phyloP scores from a whole-genome alignment of 1,140 invertebrate species.

The Leptinotarsa defecta region DNA sequence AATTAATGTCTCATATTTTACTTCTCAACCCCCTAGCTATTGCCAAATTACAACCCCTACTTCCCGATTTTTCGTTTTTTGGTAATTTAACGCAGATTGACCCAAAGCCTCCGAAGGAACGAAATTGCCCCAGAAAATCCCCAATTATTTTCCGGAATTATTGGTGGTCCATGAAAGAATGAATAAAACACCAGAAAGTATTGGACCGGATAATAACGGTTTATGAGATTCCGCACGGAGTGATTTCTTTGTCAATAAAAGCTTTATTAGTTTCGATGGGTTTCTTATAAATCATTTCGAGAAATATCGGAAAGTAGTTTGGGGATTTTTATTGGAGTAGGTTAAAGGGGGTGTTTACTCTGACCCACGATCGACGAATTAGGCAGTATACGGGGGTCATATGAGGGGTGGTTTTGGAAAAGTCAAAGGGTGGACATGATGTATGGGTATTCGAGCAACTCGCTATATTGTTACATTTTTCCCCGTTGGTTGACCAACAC shows the following conservation, averaged over 20 bases:
- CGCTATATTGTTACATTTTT: too few species aligned
- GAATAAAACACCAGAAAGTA: neutral
- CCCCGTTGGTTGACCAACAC: too few species aligned
- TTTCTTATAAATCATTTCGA: neutral
- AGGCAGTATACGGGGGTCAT: too few species aligned
- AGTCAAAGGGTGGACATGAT: too few species aligned
- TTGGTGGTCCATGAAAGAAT: constrained; percentile 1
- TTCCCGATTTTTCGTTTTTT: neutral
- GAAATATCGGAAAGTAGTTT: neutral
- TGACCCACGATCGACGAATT: neutral
- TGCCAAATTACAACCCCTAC: neutral
- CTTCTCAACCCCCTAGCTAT: neutral
- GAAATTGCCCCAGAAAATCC: neutral
- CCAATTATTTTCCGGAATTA: constrained; percentile 2
- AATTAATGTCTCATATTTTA: too few species aligned
- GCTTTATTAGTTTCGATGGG: neutral
- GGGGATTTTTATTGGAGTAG: neutral
- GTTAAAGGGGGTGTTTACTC: neutral
- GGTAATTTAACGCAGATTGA: neutral
- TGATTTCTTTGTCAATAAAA: constrained; percentile 7
- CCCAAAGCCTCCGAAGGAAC: neutral
- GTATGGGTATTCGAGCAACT: too few species aligned
- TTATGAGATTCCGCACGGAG: constrained; percentile 3
- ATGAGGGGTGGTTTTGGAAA: too few species aligned
- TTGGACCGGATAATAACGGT: constrained; percentile 2